Evolutionary conservation across 2,113 vertebrate genomes (phyloP).

Genomic region (Origma solitaria): DNA sequence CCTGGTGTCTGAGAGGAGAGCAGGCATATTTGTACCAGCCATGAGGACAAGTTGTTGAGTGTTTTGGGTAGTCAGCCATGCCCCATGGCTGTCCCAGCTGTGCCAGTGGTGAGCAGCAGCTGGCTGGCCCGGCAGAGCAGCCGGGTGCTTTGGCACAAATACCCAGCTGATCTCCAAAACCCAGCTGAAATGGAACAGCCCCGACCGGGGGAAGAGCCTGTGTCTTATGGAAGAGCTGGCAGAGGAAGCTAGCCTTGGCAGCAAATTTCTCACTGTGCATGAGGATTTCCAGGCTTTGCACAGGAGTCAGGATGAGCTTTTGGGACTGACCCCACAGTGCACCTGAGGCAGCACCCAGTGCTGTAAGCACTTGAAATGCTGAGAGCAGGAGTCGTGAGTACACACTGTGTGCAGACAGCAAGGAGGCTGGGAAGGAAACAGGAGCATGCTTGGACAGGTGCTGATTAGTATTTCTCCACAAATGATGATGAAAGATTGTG

Average conservation of each 20-base stretch:
- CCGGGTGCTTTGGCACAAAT: neutral
- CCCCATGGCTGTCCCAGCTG: neutral
- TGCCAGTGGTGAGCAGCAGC: neutral
- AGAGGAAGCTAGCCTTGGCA: neutral
- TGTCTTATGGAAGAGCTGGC: neutral
- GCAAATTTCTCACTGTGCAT: rapidly evolving
- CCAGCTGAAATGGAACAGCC: neutral
- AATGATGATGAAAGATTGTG: neutral
- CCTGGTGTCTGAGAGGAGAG: neutral
- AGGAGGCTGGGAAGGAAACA: neutral
- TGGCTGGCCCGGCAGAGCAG: neutral
- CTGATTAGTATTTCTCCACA: neutral
- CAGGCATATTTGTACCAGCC: neutral
- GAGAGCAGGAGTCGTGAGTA: neutral
- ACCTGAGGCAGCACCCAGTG: neutral
- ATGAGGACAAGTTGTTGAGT: rapidly evolving
- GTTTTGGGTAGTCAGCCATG: neutral
- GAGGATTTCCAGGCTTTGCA: neutral
- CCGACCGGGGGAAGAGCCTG: rapidly evolving
- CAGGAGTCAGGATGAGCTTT: neutral
- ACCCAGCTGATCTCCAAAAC: rapidly evolving
- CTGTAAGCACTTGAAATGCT: neutral
- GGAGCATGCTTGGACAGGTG: neutral
- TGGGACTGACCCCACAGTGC: neutral
- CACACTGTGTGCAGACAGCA: neutral